Conservation (phyloP, 2,888 invertebrate species). For the Trimorus sp. region DNA sequence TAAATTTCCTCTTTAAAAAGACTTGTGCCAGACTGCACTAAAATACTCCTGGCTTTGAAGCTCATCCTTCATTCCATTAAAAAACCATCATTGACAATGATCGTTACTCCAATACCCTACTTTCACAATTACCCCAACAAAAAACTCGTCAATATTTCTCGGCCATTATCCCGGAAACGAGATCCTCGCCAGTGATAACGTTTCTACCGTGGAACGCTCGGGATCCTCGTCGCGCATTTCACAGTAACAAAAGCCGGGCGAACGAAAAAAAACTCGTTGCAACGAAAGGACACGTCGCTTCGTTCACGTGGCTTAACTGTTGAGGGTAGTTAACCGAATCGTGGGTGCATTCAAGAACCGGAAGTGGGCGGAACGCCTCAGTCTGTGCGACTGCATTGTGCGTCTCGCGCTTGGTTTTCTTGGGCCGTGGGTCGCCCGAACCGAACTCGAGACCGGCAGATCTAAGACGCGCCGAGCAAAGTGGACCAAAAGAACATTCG, state of each 20-base stretch:
- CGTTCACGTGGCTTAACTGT: slow-evolving; percentile 78
- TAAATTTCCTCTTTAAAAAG: too few species aligned
- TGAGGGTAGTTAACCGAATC: slow-evolving; percentile 79
- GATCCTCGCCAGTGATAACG: slow-evolving; percentile 38
- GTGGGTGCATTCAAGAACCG: slow-evolving; percentile 80
- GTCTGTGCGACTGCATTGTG: slow-evolving; percentile 78
- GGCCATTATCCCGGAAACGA: neutral
- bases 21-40: too few species aligned
- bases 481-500: slow-evolving; percentile 80
- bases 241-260: slow-evolving; percentile 48
- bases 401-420: slow-evolving; percentile 72
- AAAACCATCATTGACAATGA: neutral
- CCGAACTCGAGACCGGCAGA: slow-evolving; percentile 61
- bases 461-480: slow-evolving; percentile 63
- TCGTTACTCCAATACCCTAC: slow-evolving; percentile 11
- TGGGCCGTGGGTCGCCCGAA: slow-evolving; percentile 67
- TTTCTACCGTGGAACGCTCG: slow-evolving; percentile 33
- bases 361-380: slow-evolving; percentile 81
- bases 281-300: slow-evolving; percentile 76
- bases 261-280: slow-evolving; percentile 68
- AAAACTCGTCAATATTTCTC: neutral
- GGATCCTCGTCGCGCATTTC: slow-evolving; percentile 42
- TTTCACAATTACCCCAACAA: slow-evolving; percentile 30
- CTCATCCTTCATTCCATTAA: neutral
- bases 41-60: neutral